phyloP scores from a whole-genome alignment of 1,140 invertebrate species.

The Drosophila bipectinata region DNA sequence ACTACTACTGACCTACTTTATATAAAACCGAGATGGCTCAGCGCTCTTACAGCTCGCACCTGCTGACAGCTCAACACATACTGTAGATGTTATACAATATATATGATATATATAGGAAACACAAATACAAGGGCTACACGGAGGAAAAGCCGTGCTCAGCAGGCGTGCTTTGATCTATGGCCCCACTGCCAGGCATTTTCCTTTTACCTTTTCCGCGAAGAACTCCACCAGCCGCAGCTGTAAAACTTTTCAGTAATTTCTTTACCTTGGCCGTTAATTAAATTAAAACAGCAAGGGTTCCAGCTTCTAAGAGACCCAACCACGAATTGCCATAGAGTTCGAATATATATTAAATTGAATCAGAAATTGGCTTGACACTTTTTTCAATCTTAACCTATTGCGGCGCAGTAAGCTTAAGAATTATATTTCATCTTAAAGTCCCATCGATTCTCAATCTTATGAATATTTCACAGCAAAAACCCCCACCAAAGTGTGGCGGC shows the following conservation, averaged over 20 bases:
- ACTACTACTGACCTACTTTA: conserved; percentile 77
- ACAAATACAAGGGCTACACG: conserved; percentile 26
- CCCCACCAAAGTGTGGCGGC: conserved; percentile 30
- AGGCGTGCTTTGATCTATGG: conserved; percentile 73
- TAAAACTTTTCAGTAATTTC: conserved; percentile 60
- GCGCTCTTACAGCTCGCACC: conserved; percentile 45
- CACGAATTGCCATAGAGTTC: background rate
- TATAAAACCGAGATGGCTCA: conserved; percentile 45
- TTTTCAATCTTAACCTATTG: background rate
- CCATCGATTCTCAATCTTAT: conserved; percentile 45
- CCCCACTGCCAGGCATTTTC: conserved; percentile 34
- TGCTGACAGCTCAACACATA: conserved; percentile 54
- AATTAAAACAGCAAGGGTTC: conserved; percentile 67
- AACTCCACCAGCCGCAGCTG: conserved; percentile 40
- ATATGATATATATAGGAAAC: conserved; percentile 23
- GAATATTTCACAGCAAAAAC: conserved; percentile 54
- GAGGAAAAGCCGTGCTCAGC: conserved; percentile 51
- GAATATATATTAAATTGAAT: background rate
- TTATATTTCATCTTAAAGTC: conserved; percentile 23
- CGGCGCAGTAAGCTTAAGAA: background rate
- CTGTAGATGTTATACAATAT: background rate
- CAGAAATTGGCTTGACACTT: background rate
- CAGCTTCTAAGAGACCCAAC: conserved; percentile 4
- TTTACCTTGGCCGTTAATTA: conserved; percentile 69
- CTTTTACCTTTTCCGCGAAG: conserved; percentile 44